A percentile compares a stretch with the other conserved stretches of the same genome.
Conservation (phyloP, 1,140 invertebrate genomes). For the Saccostrea glomerata region DNA sequence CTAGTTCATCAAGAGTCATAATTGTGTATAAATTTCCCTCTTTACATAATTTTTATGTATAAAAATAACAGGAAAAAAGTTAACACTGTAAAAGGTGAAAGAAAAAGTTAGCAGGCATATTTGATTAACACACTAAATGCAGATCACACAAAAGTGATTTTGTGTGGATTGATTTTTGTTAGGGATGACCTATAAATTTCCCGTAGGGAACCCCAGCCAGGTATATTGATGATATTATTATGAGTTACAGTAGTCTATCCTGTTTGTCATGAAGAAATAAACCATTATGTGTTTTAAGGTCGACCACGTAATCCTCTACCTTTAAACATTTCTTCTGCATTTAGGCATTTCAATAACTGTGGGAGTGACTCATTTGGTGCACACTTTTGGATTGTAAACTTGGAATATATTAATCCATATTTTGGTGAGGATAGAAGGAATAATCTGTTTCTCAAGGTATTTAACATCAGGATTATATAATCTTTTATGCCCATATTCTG, state of each 20-base stretch:
- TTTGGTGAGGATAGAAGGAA: conserved; percentile 18
- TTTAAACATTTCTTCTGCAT: conserved; percentile 28
- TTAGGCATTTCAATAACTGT: conserved; percentile 19
- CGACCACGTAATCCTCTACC: conserved; percentile 17
- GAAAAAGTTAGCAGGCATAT: background rate
- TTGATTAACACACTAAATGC: conserved; percentile 28
- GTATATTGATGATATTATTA: conserved; percentile 39
- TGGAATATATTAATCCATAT: conserved; percentile 27
- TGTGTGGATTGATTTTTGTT: background rate
- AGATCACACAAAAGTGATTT: background rate
- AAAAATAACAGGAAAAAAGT: background rate
- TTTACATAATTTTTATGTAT: too few species aligned
- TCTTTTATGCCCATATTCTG: background rate
- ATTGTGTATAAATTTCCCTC: too few species aligned
- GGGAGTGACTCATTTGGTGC: conserved; percentile 18
- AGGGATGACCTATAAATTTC: background rate
- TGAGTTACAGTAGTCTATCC: conserved; percentile 35
- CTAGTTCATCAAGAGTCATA: too few species aligned
- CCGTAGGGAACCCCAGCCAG: background rate
- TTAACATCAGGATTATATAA: conserved; percentile 23
- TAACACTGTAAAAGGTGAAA: background rate
- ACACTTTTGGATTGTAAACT: conserved; percentile 27
- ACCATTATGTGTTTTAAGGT: conserved; percentile 36
- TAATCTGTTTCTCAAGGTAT: conserved; percentile 26
- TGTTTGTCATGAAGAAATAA: conserved; percentile 32